Evolutionary conservation across 2,797 vertebrate genomes (phyloP), one percentile per base, ranked within the genome.

Genomic region (Chaunax sp.): DNA sequence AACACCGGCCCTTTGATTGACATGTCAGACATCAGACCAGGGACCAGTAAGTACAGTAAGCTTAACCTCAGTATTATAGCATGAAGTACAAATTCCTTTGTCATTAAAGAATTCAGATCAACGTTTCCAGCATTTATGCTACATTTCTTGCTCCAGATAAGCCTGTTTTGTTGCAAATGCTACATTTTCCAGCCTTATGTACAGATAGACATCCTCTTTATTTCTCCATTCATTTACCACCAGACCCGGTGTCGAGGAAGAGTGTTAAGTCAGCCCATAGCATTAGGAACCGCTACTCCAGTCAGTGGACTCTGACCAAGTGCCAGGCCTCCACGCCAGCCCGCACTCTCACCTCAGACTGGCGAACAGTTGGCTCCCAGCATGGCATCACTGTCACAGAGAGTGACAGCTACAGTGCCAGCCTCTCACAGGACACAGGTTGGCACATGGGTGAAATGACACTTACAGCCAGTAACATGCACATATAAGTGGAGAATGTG

Each of bases 241-340:
- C 69, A 99, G 97, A 99, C 69, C 97, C 98, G 0, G 97, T 99
- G 80, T 99, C 98, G 0, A 94, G 97, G 83, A 99, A 99, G 93
- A 98, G 95, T 0, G 95, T 98, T 1, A 99, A 99, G 87, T 98
- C 98, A 0, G 94, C 96, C 0, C 97, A 99, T 87, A 97, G 97
- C 84, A 97, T 97, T 72, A 95, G 97, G 80, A 99, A 98, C 90
- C 93, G 97, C 2, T 99, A 98, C 91, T 98, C 97, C 60, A 99
- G 97, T 91, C 98, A 99, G 86, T 99, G 98, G 98, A 99, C 97
- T 18, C 93, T 99, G 83, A 98, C 97, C 87, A 99, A 99, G 89
- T 98, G 97, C 90, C 98, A 99, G 93, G 94, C 96, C 0, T 98
- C 98, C 69, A 99, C 98, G 0, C 97, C 97, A 0, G 97, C 97